Conservation (phyloP, 2,797 vertebrate genomes). For the Cyprinodon diabolis region DNA sequence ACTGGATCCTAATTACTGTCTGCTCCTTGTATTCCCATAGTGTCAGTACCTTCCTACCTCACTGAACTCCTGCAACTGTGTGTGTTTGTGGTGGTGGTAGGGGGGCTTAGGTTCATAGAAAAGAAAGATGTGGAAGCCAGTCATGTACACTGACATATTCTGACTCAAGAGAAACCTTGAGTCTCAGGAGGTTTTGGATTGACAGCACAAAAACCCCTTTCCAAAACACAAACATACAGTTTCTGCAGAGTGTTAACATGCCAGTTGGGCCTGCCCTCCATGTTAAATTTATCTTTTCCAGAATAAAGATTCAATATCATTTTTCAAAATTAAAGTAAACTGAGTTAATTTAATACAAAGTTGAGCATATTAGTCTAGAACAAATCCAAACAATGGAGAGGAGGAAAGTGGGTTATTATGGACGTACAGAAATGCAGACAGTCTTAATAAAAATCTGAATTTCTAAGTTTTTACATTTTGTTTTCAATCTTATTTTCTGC, state of each 20-base stretch:
- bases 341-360: neutral
- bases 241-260: neutral
- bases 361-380: neutral
- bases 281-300: neutral
- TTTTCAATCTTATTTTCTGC: no score
- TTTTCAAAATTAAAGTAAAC: neutral
- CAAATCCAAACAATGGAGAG: neutral
- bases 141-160: conserved; percentile 52
- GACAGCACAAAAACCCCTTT: conserved; percentile 14
- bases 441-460: neutral
- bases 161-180: conserved; percentile 39
- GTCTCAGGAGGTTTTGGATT: conserved; percentile 31
- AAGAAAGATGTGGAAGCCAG: conserved; percentile 16
- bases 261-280: neutral
- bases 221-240: neutral
- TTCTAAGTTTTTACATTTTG: neutral
- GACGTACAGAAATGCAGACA: neutral
- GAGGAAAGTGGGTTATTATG: neutral
- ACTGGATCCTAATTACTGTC: conserved; percentile 97
- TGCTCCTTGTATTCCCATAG: conserved; percentile 92
- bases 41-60: conserved; percentile 96
- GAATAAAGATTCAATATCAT: neutral
- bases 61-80: conserved; percentile 74
- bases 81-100: conserved; percentile 34
- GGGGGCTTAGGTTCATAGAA: neutral